Conservation (phyloP, 2,888 invertebrate species). For the Endotricha flammealis region DNA sequence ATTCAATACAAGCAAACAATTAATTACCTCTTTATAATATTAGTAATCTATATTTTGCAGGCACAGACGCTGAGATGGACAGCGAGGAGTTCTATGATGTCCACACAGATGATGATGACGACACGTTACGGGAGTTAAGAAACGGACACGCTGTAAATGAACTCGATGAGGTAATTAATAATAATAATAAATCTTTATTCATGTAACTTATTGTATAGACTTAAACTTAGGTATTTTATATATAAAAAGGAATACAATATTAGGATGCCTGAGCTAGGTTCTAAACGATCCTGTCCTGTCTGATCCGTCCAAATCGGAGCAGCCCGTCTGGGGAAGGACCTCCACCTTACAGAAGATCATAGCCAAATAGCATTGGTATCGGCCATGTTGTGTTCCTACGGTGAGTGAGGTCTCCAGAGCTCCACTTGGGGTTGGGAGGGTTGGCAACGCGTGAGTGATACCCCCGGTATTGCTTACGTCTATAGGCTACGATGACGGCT, state of each 20-base stretch:
- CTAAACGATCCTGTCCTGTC: too few species aligned
- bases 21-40: neutral
- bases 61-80: slow-evolving; percentile 66
- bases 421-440: too few species aligned
- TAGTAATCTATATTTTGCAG: slow-evolving; percentile 26
- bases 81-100: slow-evolving; percentile 74
- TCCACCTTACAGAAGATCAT: too few species aligned
- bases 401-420: too few species aligned
- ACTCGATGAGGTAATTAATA: slow-evolving; percentile 38
- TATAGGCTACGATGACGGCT: too few species aligned
- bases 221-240: neutral
- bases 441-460: too few species aligned
- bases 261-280: too few species aligned
- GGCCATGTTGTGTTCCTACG: too few species aligned
- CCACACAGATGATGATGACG: slow-evolving; percentile 64
- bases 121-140: slow-evolving; percentile 45
- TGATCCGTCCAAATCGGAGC: neutral
- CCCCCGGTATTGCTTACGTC: too few species aligned
- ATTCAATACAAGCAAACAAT: neutral
- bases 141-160: slow-evolving; percentile 36
- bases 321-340: neutral
- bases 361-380: too few species aligned
- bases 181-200: too few species aligned
- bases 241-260: neutral
- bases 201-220: neutral